A percentile compares a stretch with the other conserved stretches of the same genome.
These are phyloP conservation scores for Rhysida immarginata DNA, from an alignment of 1,140 invertebrate genomes.

Conservation along the genomic window DNA sequence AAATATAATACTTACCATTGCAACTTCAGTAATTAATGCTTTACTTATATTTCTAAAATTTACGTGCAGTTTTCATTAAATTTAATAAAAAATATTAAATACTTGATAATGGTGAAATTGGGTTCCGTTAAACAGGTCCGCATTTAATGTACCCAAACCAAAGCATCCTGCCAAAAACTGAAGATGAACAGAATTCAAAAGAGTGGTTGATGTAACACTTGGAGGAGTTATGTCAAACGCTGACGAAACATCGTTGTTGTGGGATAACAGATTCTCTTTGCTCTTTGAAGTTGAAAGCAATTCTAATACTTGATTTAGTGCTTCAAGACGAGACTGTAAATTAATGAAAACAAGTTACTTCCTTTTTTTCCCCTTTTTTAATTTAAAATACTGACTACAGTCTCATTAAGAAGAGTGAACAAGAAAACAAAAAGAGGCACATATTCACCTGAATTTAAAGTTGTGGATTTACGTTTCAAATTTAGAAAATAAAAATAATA, in stretches of 20 bases:
- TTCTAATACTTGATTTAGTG: conserved; percentile 34
- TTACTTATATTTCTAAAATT: neutral
- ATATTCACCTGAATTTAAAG: too few species aligned
- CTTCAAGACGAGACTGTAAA: conserved; percentile 32
- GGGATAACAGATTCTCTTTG: conserved; percentile 14
- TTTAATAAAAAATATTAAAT: neutral
- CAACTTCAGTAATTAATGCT: neutral
- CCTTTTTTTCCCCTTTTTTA: too few species aligned
- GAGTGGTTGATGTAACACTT: conserved; percentile 16
- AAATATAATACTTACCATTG: neutral
- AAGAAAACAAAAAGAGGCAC: too few species aligned
- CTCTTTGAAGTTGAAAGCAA: conserved; percentile 30
- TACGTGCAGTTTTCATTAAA: neutral
- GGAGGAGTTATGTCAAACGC: conserved; percentile 4
- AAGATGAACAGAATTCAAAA: conserved; percentile 35
- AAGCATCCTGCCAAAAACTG: conserved; percentile 44
- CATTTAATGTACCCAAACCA: conserved; percentile 33
- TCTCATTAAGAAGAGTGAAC: too few species aligned
- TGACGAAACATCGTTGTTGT: conserved; percentile 11
- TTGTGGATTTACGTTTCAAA: too few species aligned
- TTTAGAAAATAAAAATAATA: too few species aligned
- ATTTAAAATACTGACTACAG: too few species aligned
- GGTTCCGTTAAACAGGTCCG: conserved; percentile 10
- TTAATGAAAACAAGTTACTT: too few species aligned
- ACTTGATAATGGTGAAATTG: conserved; percentile 28